Evolutionary conservation across 92 coral and sea anemone genomes (phyloP), one percentile per base, ranked within the genome.

Genomic region (Zoanthus gigantus): DNA sequence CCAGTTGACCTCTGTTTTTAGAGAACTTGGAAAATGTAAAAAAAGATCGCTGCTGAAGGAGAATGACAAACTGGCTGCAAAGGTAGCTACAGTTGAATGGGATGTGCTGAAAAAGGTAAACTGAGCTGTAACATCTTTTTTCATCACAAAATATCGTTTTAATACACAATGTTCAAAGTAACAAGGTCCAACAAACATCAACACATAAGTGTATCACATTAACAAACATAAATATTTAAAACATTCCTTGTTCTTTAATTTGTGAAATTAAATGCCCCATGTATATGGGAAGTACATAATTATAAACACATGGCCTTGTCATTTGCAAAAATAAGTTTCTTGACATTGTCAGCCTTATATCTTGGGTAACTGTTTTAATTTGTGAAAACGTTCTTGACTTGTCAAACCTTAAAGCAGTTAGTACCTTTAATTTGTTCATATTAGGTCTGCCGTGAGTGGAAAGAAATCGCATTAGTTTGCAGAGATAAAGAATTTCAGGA

Each of bases 81-180:
- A 65, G 42, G 76, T 82, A 5, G 86, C 86, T 34, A 23, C 28
- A 82, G 58, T 67, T 31, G 74, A 82, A 73, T 29, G 31, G 52
- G 86, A 82, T 46, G 9, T 82, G 78, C 71, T 82, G 76, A 82
- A 63, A 82, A 82, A 73, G 86, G 86, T 81, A 81, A 77, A 32
- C 61, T 78, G 47, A 48, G 66, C 23, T 23, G 23, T 31, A 82
- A 63, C 46, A 29, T 63, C 7, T 30, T 12, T 3, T 17, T 58
- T 58, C 66, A 58, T 58, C 66, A 58, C 66, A 58, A 58, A 58
- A 17, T 58, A 58, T 58, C 15, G 11, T 58, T 12, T 58, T 58
- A 58, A 58, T 58, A 72, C 29, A 72, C 45, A 72, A 31, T 72
- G 29, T 23, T 23, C 23, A 23, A 72, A 72, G 52, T 13, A 1